Conservation (phyloP, 2,797 vertebrate genomes). For the Naso thynnoides region DNA sequence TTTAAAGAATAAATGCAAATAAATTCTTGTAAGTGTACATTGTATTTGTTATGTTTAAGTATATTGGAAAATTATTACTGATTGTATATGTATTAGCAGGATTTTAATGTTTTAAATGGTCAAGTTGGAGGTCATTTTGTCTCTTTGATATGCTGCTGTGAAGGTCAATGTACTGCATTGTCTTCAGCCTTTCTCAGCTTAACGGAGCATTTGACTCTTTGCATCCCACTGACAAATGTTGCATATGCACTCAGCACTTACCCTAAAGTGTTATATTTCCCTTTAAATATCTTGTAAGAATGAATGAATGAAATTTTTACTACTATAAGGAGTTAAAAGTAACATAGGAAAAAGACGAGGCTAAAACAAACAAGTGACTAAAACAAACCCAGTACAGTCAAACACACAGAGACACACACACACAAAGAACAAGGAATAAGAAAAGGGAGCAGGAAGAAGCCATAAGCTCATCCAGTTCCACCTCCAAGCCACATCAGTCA, state of each 20-base stretch:
- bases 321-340: too few relatives aligned
- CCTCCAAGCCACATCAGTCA: too few relatives aligned
- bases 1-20: background rate
- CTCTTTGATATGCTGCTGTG: background rate
- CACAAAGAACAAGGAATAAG: too few relatives aligned
- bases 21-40: background rate
- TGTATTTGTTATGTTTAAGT: background rate
- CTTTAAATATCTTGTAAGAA: too few relatives aligned
- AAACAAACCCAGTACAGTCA: too few relatives aligned
- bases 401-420: too few relatives aligned
- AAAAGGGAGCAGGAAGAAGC: too few relatives aligned
- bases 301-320: too few relatives aligned
- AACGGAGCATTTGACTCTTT: background rate
- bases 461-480: too few relatives aligned
- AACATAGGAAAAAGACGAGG: too few relatives aligned
- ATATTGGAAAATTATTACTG: slow-evolving; percentile 5
- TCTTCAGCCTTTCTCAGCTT: background rate
- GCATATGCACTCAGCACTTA: background rate
- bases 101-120: slow-evolving; percentile 15
- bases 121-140: background rate
- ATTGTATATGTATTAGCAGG: background rate
- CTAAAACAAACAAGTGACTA: too few relatives aligned
- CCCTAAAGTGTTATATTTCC: background rate
- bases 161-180: background rate
- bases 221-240: background rate